A percentile compares a stretch with the other conserved stretches of the same genome.
Conservation (phyloP, 2,113 vertebrate species). For the Anarhynchus alexandrinus region DNA sequence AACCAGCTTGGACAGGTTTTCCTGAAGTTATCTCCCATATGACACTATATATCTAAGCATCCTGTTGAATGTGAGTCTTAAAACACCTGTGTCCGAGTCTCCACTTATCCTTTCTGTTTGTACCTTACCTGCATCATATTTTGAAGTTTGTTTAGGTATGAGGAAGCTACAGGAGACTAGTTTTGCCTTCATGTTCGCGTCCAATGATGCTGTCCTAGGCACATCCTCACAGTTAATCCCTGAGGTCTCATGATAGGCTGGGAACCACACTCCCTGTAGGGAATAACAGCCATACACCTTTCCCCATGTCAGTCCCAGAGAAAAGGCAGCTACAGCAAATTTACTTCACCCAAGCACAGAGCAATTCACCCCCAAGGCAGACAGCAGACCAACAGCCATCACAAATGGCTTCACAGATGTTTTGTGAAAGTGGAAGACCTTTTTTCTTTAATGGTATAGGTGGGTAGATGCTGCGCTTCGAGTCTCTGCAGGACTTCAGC, state of each 20-base stretch:
- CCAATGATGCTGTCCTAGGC: no score
- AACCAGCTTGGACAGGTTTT: neutral
- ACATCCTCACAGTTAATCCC: neutral
- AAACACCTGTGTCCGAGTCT: neutral
- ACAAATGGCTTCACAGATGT: neutral
- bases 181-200: neutral
- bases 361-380: neutral
- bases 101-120: neutral
- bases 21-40: neutral
- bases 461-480: neutral
- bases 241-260: neutral
- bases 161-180: neutral
- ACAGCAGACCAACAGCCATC: neutral
- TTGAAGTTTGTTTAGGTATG: neutral
- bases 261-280: neutral
- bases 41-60: neutral
- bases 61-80: neutral
- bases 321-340: neutral
- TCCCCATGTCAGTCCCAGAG: neutral
- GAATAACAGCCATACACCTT: neutral
- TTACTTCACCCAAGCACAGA: neutral
- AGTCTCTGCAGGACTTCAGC: neutral
- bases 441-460: neutral
- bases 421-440: neutral
- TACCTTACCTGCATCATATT: neutral